These are phyloP conservation scores for Cydia pomonella DNA, from an alignment of 1,140 invertebrate species.

Conservation along the genomic window DNA sequence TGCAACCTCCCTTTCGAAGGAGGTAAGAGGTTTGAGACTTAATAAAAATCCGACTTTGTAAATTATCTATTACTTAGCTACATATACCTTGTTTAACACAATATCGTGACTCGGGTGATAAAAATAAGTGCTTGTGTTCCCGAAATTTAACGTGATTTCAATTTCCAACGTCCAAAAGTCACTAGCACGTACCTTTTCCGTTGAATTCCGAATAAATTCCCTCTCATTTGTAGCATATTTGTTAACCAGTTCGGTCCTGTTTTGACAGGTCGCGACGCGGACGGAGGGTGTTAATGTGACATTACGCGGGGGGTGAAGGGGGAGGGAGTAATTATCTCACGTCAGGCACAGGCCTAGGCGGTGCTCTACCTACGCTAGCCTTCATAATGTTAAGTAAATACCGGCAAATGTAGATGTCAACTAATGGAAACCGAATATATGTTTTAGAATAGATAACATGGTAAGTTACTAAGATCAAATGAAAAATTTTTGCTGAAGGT, in stretches of 20 bases:
- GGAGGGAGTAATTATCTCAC: constrained; percentile 69
- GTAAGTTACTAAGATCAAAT: too few relatives aligned
- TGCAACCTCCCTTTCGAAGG: too few relatives aligned
- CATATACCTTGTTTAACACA: neutral
- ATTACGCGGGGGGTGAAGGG: constrained; percentile 54
- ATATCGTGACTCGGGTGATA: constrained; percentile 4
- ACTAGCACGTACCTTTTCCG: neutral
- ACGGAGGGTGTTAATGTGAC: constrained; percentile 73
- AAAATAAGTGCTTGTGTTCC: too few relatives aligned
- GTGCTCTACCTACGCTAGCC: constrained; percentile 48
- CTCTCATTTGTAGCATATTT: constrained; percentile 54
- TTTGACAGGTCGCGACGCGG: constrained; percentile 68
- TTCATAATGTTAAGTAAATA: constrained; percentile 16
- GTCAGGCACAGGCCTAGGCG: constrained; percentile 70
- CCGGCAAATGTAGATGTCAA: neutral
- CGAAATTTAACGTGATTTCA: constrained; percentile 50
- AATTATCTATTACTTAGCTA: too few relatives aligned
- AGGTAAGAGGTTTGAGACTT: too few relatives aligned
- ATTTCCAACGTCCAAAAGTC: constrained; percentile 40
- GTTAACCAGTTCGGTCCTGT: constrained; percentile 59
- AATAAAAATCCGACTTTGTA: too few relatives aligned
- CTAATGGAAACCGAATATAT: neutral
- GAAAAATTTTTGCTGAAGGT: too few relatives aligned
- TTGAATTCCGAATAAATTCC: constrained; percentile 19
- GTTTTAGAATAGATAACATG: neutral